Conservation (phyloP, 1,140 invertebrate genomes). For the Lineus longissimus region DNA sequence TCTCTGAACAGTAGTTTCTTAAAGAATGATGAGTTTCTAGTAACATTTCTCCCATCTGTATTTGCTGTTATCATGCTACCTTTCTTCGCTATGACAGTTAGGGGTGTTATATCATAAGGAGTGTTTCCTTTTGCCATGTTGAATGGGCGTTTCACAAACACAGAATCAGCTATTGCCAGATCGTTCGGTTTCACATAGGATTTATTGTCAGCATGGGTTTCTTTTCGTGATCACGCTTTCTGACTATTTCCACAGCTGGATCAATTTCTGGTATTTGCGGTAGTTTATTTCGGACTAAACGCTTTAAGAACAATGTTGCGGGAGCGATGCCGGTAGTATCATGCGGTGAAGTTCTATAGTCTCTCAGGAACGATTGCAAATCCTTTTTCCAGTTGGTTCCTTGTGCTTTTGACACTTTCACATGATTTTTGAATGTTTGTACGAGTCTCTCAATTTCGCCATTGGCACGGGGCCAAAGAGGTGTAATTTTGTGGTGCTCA, state of each 20-base stretch:
- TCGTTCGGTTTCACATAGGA: neutral
- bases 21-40: neutral
- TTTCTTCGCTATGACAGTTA: neutral
- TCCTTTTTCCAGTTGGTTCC: neutral
- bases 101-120: neutral
- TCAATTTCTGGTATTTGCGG: neutral
- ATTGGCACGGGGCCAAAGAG: neutral
- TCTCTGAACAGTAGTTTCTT: too few relatives aligned
- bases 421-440: neutral
- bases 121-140: neutral
- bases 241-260: neutral
- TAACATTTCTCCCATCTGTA: too few relatives aligned
- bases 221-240: neutral
- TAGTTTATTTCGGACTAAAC: neutral
- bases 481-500: slow-evolving; percentile 10
- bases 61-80: neutral
- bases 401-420: neutral
- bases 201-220: neutral
- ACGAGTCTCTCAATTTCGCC: neutral
- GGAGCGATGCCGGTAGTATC: neutral
- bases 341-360: neutral
- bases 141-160: neutral
- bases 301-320: neutral
- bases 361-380: neutral
- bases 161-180: neutral